Evolutionary conservation across 1,140 invertebrate genomes (phyloP).

Genomic region (Carposina sasakii): DNA sequence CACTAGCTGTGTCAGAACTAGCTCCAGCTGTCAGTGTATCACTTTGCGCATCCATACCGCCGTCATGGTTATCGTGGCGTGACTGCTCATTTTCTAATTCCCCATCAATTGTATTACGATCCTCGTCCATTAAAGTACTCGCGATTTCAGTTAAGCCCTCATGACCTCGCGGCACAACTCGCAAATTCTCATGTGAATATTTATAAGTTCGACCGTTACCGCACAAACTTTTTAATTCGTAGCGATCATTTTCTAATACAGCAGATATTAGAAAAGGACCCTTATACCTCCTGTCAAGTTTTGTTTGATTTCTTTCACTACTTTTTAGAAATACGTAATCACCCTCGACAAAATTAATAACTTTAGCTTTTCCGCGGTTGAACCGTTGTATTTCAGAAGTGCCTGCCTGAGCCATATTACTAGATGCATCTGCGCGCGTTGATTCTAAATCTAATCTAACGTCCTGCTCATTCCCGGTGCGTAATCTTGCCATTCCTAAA

Average conservation of each 20-base stretch:
- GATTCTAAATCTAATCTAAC: conserved; percentile 19
- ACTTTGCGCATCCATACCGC: too few species aligned
- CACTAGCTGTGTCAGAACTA: conserved; percentile 18
- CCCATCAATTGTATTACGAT: conserved; percentile 25
- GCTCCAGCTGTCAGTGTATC: too few species aligned
- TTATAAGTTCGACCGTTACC: conserved; percentile 18
- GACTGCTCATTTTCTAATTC: conserved; percentile 7
- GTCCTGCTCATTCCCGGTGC: background rate
- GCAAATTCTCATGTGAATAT: conserved; percentile 28
- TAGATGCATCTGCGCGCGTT: conserved; percentile 15
- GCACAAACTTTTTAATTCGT: conserved; percentile 20
- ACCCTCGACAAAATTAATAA: conserved; percentile 21
- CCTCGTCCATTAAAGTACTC: conserved; percentile 19
- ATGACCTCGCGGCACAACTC: conserved; percentile 23
- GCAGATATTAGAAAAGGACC: conserved; percentile 25
- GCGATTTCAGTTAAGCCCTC: conserved; percentile 26
- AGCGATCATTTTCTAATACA: conserved; percentile 29
- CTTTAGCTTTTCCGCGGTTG: conserved; percentile 22
- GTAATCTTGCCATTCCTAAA: conserved; percentile 22
- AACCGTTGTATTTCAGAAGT: conserved; percentile 15
- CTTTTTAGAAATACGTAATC: conserved; percentile 28
- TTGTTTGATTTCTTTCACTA: conserved; percentile 25
- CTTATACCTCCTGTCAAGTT: conserved; percentile 26
- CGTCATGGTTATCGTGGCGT: too few species aligned
- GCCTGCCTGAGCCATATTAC: conserved; percentile 22